These are phyloP conservation scores for Hydrocynus forskahlii DNA, from an alignment of 2,797 vertebrate genomes.

Conservation along the genomic window DNA sequence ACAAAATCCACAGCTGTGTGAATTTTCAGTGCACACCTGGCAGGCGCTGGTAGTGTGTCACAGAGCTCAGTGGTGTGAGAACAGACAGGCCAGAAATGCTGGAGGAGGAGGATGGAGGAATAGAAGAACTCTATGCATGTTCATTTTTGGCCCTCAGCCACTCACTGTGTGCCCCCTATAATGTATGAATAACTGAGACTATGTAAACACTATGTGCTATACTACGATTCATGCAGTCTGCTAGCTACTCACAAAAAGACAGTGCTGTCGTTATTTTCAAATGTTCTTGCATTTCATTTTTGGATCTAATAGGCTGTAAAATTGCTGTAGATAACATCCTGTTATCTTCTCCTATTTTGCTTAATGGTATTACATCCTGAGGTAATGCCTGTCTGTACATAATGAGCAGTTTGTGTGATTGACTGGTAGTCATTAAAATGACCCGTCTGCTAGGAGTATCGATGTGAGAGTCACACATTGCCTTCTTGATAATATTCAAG, in stretches of 20 bases:
- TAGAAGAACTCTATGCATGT: constrained; percentile 26
- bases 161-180: constrained; percentile 12
- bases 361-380: constrained; percentile 30
- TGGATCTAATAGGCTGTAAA: constrained; percentile 45
- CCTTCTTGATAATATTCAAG: constrained; percentile 37
- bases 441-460: constrained; percentile 39
- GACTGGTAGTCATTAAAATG: constrained; percentile 39
- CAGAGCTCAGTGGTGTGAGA: constrained; percentile 78
- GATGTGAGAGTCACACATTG: constrained; percentile 18
- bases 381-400: constrained; percentile 19
- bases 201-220: constrained; percentile 11
- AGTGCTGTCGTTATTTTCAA: background rate
- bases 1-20: constrained; percentile 78
- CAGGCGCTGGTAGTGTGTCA: constrained; percentile 77
- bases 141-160: constrained; percentile 37
- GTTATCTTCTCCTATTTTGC: constrained; percentile 27
- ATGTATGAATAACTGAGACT: constrained; percentile 6
- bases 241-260: background rate
- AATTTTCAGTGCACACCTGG: constrained; percentile 79
- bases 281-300: constrained; percentile 14
- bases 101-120: constrained; percentile 46
- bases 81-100: constrained; percentile 68
- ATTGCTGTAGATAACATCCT: constrained; percentile 50
- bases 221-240: constrained; percentile 26
- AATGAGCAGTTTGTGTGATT: constrained; percentile 43